Base-by-base conservation (phyloP, 2,797 vertebrate genomes). In the Yasuhikotakia modesta region DNA sequence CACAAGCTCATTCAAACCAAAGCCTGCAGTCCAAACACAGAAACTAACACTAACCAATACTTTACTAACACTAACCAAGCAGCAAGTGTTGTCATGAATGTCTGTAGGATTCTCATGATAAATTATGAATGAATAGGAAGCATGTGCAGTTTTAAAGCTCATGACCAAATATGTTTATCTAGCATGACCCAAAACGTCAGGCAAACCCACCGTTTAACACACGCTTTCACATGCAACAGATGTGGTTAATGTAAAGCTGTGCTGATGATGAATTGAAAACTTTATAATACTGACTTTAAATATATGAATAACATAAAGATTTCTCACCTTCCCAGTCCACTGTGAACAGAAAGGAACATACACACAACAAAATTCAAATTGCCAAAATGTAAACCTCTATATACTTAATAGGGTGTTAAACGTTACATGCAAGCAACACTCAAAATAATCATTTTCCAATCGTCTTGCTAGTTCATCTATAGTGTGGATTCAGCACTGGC, bases 321-420 rank as follows among this genome's bases (percentile, higher is more conserved):
- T 57, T 81, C 90, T 93, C 90, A 93, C 91, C 92, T 91, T 91
- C 89, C 91, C 92, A 93, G 85, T 93, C 91, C 90, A 90, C 90
- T 92, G 91, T 22, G 90, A 91, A 86, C 75, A 90, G 79, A 91
- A 88, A 85, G 90, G 30, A 82, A 76, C 48, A 83, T 45, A 52
- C 43, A 73, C 50, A 80, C 17, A 80, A 19, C 50, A 73, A 73
- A 63, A 69, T 68, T 45, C 19, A 60, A 46, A 46, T 60, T 60
- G 10, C 21, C 13, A 16, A 19, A 16, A 10, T 48, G 27, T 35
- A 39, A 8, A 35, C 17, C n/a, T 10, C 48, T 14, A n/a, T 66
- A 21, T 19, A 45, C 64, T 69, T 52, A 69, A 2, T 52, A n/a
- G 16, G 13, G 39, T 2, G 27, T 27, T 50, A 8, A 61, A 17